Conservation (phyloP, 1,140 invertebrate species). For the Drosophila saltans region DNA sequence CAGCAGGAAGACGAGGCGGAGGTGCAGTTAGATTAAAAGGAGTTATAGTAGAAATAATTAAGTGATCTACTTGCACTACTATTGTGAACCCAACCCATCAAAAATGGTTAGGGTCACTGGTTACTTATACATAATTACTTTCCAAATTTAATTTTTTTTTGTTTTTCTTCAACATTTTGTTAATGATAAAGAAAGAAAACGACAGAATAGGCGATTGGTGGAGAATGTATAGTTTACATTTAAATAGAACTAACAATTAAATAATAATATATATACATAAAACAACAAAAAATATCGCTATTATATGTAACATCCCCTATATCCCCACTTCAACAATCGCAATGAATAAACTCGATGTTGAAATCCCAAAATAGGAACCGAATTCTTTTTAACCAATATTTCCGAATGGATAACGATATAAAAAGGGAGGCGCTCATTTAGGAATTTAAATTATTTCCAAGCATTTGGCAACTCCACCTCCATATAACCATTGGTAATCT, state of each 20-base stretch:
- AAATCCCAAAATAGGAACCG: constrained; percentile 39
- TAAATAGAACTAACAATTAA: constrained; percentile 8
- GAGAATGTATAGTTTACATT: constrained; percentile 18
- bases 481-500: constrained; percentile 10
- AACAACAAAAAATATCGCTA: constrained; percentile 1
- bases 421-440: background rate
- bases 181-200: background rate
- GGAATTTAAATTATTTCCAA: background rate
- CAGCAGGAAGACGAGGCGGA: constrained; percentile 18
- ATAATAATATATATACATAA: background rate
- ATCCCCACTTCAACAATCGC: constrained; percentile 9
- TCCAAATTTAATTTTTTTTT: background rate
- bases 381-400: background rate
- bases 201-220: constrained; percentile 5
- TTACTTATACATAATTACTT: background rate
- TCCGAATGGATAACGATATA: background rate
- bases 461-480: background rate
- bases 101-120: background rate
- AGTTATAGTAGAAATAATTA: background rate
- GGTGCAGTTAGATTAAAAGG: constrained; percentile 2
- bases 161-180: background rate
- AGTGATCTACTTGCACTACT: background rate
- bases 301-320: constrained; percentile 12
- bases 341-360: constrained; percentile 44
- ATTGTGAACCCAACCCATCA: background rate